These are phyloP conservation scores for Drosophila ogumai DNA, from an alignment of 1,140 invertebrate genomes.

Conservation along the genomic window DNA sequence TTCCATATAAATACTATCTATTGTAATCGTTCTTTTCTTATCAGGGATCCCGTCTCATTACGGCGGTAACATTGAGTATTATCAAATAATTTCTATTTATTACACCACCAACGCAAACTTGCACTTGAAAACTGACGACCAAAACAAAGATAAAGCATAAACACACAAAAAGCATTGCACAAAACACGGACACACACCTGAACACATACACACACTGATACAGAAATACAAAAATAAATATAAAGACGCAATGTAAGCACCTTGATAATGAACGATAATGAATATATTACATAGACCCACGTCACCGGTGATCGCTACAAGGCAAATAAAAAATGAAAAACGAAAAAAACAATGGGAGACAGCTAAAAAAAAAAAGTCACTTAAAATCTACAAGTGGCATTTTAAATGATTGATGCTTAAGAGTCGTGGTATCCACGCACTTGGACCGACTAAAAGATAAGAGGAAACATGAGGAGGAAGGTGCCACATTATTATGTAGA, in stretches of 20 bases:
- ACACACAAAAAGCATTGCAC: slow-evolving; percentile 33
- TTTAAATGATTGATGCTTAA: slow-evolving; percentile 17
- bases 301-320: slow-evolving; percentile 27
- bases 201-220: slow-evolving; percentile 4
- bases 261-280: slow-evolving; percentile 67
- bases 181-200: slow-evolving; percentile 11
- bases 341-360: not conserved
- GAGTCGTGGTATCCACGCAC: slow-evolving; percentile 12
- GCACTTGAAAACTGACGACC: slow-evolving; percentile 49
- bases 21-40: slow-evolving; percentile 3
- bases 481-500: slow-evolving; percentile 9
- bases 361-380: slow-evolving; percentile 13
- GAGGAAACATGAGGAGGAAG: slow-evolving; percentile 3
- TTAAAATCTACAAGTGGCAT: slow-evolving; percentile 17
- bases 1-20: not conserved
- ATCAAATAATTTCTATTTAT: slow-evolving; percentile 58
- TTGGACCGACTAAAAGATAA: slow-evolving; percentile 6
- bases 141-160: slow-evolving; percentile 11
- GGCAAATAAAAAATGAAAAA: not conserved
- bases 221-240: slow-evolving; percentile 24
- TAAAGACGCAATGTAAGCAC: slow-evolving; percentile 54
- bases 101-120: slow-evolving; percentile 25
- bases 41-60: slow-evolving; percentile 2
- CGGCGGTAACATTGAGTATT: slow-evolving; percentile 25
- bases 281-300: slow-evolving; percentile 50